Evolutionary conservation across 2,888 invertebrate genomes (phyloP), one percentile per base, ranked within the genome.

Genomic region (Gari tellinella): DNA sequence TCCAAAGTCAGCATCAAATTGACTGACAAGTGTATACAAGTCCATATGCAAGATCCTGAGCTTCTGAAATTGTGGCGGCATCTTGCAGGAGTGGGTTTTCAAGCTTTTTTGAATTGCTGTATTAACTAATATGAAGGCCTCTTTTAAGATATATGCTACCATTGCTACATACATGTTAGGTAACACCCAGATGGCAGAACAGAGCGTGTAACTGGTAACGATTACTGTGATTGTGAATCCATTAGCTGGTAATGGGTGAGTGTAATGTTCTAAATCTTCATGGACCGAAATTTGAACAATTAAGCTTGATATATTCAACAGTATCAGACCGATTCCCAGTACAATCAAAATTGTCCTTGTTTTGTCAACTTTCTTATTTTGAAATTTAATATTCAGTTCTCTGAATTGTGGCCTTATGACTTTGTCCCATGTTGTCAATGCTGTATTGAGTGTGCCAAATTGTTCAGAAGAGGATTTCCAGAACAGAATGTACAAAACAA

Each of bases 351-450:
- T 21, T 14, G 17, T 45, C 1, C 46, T 37, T 31, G 14, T 17
- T 2, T n/a, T 58, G 25, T 40, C 25, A 15, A 58, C 45, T 38
- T 17, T 38, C 17, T 19, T n/a, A 8, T 17, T 26, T 38, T 57
- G 57, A 46, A 31, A 63, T 21, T 37, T 23, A 21, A 69, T 45
- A 12, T 38, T 63, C 40, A 63, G 25, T 19, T 62, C 52, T 43
- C 25, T 4, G 38, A 56, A 52, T 19, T 48, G 45, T 12, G 52
- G 57, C 31, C 45, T 26, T 26, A 63, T 69, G 31, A 21, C 37
- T 14, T 52, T 21, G 3, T 69, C 57, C 69, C 63, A 69, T 38
- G 46, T 52, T 17, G 21, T 7, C 23, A 57, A 63, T 1, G n/a
- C 38, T 19, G 41, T 40, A n/a, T 63, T 46, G 3, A 26, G 17